phyloP scores from a whole-genome alignment of 2,888 invertebrate species.

The Iphiclides podalirius region DNA sequence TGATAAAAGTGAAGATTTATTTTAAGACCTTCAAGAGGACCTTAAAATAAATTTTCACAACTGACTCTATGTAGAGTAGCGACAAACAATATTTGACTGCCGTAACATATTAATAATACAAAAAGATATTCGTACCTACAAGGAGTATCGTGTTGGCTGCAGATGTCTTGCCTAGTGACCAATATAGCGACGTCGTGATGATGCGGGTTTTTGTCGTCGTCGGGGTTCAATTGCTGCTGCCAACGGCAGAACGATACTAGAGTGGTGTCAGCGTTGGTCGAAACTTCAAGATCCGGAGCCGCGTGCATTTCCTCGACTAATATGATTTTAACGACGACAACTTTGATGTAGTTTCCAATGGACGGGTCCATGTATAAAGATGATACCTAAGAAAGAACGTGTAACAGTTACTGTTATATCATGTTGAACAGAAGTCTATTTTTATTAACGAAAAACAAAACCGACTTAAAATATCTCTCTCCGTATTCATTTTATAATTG shows the following conservation, averaged over 20 bases:
- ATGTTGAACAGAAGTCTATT: too few relatives aligned
- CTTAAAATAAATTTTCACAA: too few relatives aligned
- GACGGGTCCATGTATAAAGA: slow-evolving; percentile 92
- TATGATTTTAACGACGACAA: slow-evolving; percentile 92
- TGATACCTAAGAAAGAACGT: slow-evolving; percentile 76
- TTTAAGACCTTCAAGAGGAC: too few relatives aligned
- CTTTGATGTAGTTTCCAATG: slow-evolving; percentile 93
- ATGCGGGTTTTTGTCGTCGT: slow-evolving; percentile 88
- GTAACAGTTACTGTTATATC: not conserved
- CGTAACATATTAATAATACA: too few relatives aligned
- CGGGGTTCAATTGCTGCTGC: slow-evolving; percentile 88
- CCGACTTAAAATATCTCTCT: too few relatives aligned
- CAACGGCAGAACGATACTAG: slow-evolving; percentile 92
- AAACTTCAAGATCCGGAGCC: slow-evolving; percentile 84
- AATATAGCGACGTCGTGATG: slow-evolving; percentile 95
- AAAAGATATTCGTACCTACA: slow-evolving; percentile 67
- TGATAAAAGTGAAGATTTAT: too few relatives aligned
- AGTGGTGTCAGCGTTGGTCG: slow-evolving; percentile 90
- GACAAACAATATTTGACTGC: too few relatives aligned
- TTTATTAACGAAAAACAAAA: too few relatives aligned
- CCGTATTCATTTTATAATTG: too few relatives aligned
- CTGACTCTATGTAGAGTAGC: too few relatives aligned
- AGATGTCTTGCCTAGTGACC: slow-evolving; percentile 89
- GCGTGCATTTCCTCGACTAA: slow-evolving; percentile 84
- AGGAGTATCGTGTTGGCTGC: slow-evolving; percentile 79